These are phyloP conservation scores for Muschampia plurimacula DNA, from an alignment of 2,888 invertebrate genomes.

Conservation along the genomic window DNA sequence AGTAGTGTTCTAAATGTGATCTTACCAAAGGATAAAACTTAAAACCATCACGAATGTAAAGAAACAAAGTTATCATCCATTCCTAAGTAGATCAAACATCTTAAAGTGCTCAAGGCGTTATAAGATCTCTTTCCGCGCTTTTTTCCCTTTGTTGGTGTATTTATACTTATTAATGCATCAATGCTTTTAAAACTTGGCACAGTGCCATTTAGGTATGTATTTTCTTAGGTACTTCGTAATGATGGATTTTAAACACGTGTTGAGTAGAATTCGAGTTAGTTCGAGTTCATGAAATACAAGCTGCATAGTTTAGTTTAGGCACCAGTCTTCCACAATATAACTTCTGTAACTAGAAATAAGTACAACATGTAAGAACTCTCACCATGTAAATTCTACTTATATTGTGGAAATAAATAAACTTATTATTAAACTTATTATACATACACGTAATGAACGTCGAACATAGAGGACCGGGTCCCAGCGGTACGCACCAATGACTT, in stretches of 20 bases:
- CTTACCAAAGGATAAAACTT: background rate
- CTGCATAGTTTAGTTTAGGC: too few species aligned
- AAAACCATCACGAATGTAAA: conserved; percentile 9
- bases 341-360: too few species aligned
- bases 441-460: too few species aligned
- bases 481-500: too few species aligned
- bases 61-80: conserved; percentile 23
- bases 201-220: conserved; percentile 15
- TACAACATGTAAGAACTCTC: too few species aligned
- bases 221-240: conserved; percentile 8
- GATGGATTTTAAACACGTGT: background rate
- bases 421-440: too few species aligned
- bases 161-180: conserved; percentile 38
- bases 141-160: conserved; percentile 30
- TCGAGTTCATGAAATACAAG: too few species aligned
- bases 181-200: conserved; percentile 39
- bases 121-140: conserved; percentile 26
- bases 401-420: too few species aligned
- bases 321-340: too few species aligned
- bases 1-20: too few species aligned
- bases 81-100: conserved; percentile 32
- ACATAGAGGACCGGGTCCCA: too few species aligned
- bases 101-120: conserved; percentile 31
- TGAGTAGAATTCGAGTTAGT: background rate
- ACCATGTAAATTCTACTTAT: too few species aligned